These are phyloP conservation scores for Idris sp. DNA, from an alignment of 1,140 invertebrate species.

Conservation along the genomic window DNA sequence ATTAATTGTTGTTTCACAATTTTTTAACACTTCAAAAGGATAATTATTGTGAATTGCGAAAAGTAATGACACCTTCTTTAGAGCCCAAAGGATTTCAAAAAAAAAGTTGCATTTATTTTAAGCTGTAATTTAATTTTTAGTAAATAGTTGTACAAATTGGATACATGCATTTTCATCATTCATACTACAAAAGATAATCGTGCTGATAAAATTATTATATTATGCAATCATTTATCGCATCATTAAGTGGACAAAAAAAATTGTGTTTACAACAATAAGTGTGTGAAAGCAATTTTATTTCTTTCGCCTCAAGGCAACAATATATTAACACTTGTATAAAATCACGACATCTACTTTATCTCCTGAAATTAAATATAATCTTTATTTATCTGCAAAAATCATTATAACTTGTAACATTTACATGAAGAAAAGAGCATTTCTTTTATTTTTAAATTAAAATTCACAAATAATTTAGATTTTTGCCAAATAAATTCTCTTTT, in stretches of 20 bases:
- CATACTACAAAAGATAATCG: slow-evolving; percentile 29
- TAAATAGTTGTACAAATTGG: slow-evolving; percentile 52
- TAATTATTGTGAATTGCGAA: slow-evolving; percentile 36
- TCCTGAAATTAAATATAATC: too few relatives aligned
- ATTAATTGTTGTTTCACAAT: slow-evolving; percentile 32
- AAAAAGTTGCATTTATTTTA: slow-evolving; percentile 63
- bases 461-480: too few relatives aligned
- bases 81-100: too few relatives aligned
- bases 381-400: too few relatives aligned
- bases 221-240: slow-evolving; percentile 59
- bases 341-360: too few relatives aligned
- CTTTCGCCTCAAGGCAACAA: slow-evolving; percentile 9
- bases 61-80: too few relatives aligned
- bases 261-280: slow-evolving; percentile 46
- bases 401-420: too few relatives aligned
- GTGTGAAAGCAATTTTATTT: slow-evolving; percentile 14
- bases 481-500: too few relatives aligned
- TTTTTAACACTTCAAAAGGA: slow-evolving; percentile 13
- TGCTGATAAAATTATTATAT: slow-evolving; percentile 47
- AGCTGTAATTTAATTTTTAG: slow-evolving; percentile 38
- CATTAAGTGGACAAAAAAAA: slow-evolving; percentile 58
- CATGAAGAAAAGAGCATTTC: too few relatives aligned
- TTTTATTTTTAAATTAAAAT: too few relatives aligned
- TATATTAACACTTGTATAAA: slow-evolving; percentile 41
- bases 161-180: slow-evolving; percentile 40